Evolutionary conservation across 2,113 vertebrate species (phyloP).

Genomic region (Synodontis membranacea): DNA sequence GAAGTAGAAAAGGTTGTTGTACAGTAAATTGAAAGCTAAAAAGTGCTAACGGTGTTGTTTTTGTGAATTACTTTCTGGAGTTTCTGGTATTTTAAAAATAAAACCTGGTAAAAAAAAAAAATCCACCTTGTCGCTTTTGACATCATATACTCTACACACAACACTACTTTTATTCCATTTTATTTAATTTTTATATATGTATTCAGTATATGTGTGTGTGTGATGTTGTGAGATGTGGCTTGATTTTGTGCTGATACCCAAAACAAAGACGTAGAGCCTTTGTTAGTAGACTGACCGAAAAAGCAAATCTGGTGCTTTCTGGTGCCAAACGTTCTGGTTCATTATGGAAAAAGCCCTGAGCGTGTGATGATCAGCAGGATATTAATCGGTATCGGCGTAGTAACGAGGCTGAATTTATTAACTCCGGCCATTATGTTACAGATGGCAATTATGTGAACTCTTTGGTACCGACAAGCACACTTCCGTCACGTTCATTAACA

Average conservation of each 20-base stretch:
- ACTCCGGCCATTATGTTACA: constrained; percentile 37
- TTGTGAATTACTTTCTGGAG: neutral
- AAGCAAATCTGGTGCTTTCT: neutral
- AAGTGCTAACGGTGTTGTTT: neutral
- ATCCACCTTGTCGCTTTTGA: neutral
- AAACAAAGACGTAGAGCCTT: neutral
- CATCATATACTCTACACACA: neutral
- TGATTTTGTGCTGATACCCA: neutral
- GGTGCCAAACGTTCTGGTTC: neutral
- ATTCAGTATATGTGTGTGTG: neutral
- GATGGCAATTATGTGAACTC: constrained; percentile 42
- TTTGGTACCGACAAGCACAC: constrained; percentile 6
- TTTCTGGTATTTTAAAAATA: neutral
- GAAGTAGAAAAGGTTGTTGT: neutral
- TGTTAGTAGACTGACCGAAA: neutral
- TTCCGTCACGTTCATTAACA: constrained; percentile 26
- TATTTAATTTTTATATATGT: neutral
- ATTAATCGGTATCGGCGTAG: constrained; percentile 33
- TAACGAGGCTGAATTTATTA: constrained; percentile 41
- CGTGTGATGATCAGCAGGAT: constrained; percentile 41
- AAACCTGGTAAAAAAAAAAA: neutral
- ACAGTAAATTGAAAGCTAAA: neutral
- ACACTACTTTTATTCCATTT: neutral
- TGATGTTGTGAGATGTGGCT: neutral
- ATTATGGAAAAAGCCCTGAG: neutral